phyloP scores from a whole-genome alignment of 1,140 invertebrate species.

The Drosophila bipectinata region DNA sequence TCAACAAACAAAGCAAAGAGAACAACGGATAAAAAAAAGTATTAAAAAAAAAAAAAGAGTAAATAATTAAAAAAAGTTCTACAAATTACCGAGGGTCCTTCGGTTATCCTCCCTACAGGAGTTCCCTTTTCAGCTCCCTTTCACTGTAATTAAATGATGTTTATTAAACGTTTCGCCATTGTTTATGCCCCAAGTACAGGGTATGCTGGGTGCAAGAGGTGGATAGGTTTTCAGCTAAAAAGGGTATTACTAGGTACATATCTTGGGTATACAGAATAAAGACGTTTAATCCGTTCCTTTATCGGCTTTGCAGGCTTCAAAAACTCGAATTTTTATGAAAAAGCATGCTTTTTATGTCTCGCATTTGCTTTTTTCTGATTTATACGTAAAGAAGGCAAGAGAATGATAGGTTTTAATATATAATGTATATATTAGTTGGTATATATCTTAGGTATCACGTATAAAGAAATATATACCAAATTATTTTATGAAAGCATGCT shows the following conservation, averaged over 20 bases:
- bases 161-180: constrained; percentile 58
- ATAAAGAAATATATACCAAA: too few species aligned
- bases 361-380: not conserved
- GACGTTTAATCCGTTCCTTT: too few species aligned
- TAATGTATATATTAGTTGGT: too few species aligned
- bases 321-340: too few species aligned
- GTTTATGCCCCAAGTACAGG: constrained; percentile 15
- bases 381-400: too few species aligned
- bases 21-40: constrained; percentile 16
- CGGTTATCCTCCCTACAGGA: constrained; percentile 15
- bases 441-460: too few species aligned
- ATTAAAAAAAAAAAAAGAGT: constrained; percentile 34
- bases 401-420: too few species aligned
- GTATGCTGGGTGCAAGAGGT: not conserved
- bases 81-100: constrained; percentile 64
- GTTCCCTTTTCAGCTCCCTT: constrained; percentile 38
- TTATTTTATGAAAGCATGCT: too few species aligned
- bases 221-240: not conserved
- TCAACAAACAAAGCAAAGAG: constrained; percentile 16
- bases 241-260: too few species aligned
- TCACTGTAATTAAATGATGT: constrained; percentile 74
- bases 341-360: not conserved
- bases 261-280: too few species aligned
- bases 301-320: too few species aligned
- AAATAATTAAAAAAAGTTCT: constrained; percentile 71